A percentile compares a stretch with the other conserved stretches of the same genome.
These are phyloP conservation scores for Troglohyphantes excavatus DNA, from an alignment of 2,888 invertebrate species.

Conservation along the genomic window DNA sequence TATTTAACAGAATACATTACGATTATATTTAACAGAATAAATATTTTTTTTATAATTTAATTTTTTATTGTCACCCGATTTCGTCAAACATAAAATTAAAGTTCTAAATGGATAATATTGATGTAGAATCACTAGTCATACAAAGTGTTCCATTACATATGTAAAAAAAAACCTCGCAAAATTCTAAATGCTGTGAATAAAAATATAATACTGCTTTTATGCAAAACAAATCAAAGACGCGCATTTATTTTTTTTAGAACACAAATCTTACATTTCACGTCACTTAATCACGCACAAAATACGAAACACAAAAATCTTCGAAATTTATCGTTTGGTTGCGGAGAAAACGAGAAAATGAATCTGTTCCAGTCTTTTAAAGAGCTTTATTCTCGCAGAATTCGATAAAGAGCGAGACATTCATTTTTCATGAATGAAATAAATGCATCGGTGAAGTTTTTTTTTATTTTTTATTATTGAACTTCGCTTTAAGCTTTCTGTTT, in stretches of 20 bases:
- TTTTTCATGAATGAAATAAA: constrained; percentile 9
- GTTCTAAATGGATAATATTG: background rate
- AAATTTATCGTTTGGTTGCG: background rate
- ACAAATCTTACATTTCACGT: background rate
- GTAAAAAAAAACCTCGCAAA: background rate
- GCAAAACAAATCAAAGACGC: background rate
- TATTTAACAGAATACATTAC: no score
- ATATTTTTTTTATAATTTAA: no score
- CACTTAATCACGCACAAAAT: constrained; percentile 1
- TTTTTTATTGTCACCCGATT: no score
- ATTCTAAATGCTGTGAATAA: no score
- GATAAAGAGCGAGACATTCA: background rate
- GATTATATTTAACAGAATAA: no score
- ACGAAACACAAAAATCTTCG: background rate
- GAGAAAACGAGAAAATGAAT: background rate
- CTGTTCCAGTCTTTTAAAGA: background rate
- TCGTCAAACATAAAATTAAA: background rate
- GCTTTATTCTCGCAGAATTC: background rate
- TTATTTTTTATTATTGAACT: background rate
- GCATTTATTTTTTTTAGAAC: background rate
- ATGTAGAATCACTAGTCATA: background rate
- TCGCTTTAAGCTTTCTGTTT: background rate
- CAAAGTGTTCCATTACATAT: background rate
- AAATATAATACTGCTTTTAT: background rate
- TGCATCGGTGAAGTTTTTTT: background rate